These are phyloP conservation scores for Arbacia lixula DNA, from an alignment of 53 echinoderm and acorn worm species.

Conservation along the genomic window DNA sequence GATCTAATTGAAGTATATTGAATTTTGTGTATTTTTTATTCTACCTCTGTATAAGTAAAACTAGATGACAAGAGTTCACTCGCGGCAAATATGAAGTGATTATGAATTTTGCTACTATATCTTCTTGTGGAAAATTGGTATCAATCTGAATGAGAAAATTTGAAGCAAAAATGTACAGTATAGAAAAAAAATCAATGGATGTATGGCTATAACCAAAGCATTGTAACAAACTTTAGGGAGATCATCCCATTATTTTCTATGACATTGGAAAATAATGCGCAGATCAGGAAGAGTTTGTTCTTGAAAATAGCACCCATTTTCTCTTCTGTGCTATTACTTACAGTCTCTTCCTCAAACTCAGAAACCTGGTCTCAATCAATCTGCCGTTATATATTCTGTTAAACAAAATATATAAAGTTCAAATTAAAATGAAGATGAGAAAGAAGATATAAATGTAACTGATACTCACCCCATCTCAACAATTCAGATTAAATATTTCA, in stretches of 20 bases:
- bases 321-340: background rate
- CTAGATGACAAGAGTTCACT: background rate
- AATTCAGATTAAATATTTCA: no score
- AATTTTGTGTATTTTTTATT: conserved; percentile 47
- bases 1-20: conserved; percentile 33
- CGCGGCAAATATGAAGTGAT: no score
- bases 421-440: no score
- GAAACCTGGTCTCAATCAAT: background rate
- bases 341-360: no score
- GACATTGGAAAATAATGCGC: background rate
- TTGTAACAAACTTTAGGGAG: conserved; percentile 1
- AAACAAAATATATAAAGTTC: no score
- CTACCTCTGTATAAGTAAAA: conserved; percentile 50
- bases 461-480: no score
- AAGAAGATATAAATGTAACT: no score
- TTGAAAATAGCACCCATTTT: background rate
- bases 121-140: no score
- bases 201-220: conserved; percentile 47
- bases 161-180: conserved; percentile 31
- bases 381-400: no score
- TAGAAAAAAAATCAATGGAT: conserved; percentile 23
- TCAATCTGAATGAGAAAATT: no score
- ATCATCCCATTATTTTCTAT: conserved; percentile 4
- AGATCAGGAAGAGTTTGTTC: background rate
- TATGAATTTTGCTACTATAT: no score